A percentile compares a stretch with the other conserved stretches of the same genome.
Conservation (phyloP, 2,888 invertebrate species). For the Tipula helvola region DNA sequence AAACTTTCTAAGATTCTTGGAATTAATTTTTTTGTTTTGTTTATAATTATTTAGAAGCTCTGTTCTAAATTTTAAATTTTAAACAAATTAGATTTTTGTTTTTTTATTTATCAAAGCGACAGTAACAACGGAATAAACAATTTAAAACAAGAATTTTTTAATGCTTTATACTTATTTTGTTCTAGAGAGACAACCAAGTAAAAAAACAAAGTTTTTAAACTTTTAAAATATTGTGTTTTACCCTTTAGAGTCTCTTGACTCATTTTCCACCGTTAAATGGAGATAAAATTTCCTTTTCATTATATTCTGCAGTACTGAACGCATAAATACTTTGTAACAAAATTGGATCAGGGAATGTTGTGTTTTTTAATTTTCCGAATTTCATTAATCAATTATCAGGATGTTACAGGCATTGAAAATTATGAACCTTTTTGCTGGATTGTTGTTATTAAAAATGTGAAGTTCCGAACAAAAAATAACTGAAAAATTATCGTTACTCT, state of each 20-base stretch:
- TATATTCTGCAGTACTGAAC: not conserved
- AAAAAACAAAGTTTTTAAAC: not conserved
- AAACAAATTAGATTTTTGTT: not conserved
- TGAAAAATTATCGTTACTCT: not conserved
- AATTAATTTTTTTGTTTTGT: not conserved
- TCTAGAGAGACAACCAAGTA: not conserved
- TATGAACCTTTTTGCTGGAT: not conserved
- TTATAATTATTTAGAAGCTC: not conserved
- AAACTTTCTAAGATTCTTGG: not conserved
- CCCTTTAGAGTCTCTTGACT: not conserved
- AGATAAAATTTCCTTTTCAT: not conserved
- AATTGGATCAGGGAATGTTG: not conserved
- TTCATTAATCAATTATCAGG: not conserved
- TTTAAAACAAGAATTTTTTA: not conserved
- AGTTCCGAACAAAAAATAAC: not conserved
- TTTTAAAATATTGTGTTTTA: too few relatives aligned
- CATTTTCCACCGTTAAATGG: not conserved
- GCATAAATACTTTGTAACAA: not conserved
- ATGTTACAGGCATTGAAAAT: not conserved
- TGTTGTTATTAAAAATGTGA: not conserved
- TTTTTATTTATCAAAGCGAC: not conserved
- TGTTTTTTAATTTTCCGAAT: not conserved
- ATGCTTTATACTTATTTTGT: not conserved
- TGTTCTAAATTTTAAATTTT: not conserved
- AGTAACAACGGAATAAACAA: not conserved